phyloP scores from a whole-genome alignment of 2,888 invertebrate genomes.

The Timandra comae region DNA sequence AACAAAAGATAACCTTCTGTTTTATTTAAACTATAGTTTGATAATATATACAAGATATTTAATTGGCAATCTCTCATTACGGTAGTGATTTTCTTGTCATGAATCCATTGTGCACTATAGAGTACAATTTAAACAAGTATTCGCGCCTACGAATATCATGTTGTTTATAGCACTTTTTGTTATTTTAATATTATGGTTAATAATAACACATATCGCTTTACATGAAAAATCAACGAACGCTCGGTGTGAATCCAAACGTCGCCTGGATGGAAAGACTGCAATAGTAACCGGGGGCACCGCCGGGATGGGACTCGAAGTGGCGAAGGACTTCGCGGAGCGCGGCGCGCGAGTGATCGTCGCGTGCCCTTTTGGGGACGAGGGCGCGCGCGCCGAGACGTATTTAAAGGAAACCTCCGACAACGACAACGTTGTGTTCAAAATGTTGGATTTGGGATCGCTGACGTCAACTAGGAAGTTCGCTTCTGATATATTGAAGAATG shows the following conservation, averaged over 20 bases:
- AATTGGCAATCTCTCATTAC: no score
- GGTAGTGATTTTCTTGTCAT: no score
- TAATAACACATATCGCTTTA: no score
- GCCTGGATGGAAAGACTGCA: slow-evolving; percentile 34
- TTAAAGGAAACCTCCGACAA: slow-evolving; percentile 79
- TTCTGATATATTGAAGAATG: slow-evolving; percentile 80
- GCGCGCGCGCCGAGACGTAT: slow-evolving; percentile 60
- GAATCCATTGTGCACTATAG: no score
- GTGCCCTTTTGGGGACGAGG: slow-evolving; percentile 47
- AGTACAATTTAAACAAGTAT: no score
- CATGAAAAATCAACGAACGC: slow-evolving; percentile 9
- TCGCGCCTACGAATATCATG: no score
- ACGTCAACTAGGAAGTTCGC: slow-evolving; percentile 87
- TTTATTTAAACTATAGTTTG: no score
- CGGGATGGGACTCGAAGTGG: slow-evolving; percentile 50
- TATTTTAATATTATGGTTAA: no score
- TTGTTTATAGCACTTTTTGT: no score
- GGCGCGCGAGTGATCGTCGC: slow-evolving; percentile 52
- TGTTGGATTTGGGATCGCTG: slow-evolving; percentile 83
- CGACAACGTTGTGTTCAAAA: slow-evolving; percentile 79
- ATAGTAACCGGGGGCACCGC: slow-evolving; percentile 52
- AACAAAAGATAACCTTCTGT: no score
- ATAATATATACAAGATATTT: no score
- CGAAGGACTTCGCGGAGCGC: slow-evolving; percentile 43
- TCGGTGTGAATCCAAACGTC: slow-evolving; percentile 29